These are phyloP conservation scores for Lota lota DNA, from an alignment of 2,113 vertebrate genomes.

Conservation along the genomic window DNA sequence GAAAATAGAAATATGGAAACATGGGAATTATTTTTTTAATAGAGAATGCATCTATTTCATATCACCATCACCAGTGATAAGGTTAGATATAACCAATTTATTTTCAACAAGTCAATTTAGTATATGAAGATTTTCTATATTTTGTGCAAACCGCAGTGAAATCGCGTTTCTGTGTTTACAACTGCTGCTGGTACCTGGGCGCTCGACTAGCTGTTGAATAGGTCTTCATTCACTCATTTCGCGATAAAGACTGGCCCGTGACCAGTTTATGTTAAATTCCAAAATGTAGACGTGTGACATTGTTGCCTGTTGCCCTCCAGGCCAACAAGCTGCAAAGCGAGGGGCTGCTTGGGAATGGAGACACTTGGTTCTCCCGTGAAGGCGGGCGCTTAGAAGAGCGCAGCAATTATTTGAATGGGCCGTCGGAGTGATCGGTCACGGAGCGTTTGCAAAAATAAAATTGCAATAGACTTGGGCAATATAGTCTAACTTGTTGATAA, in stretches of 20 bases:
- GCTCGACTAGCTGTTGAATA: too few species aligned
- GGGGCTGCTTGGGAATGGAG: constrained; percentile 56
- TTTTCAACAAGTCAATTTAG: too few species aligned
- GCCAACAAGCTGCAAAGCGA: constrained; percentile 38
- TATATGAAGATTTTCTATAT: too few species aligned
- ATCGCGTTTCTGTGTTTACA: neutral
- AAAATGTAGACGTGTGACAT: constrained; percentile 45
- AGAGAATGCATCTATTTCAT: too few species aligned
- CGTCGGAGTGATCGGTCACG: constrained; percentile 42
- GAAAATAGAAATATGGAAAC: too few species aligned
- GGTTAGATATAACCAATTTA: too few species aligned
- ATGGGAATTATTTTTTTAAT: too few species aligned
- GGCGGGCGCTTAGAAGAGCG: constrained; percentile 33
- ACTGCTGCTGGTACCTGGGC: too few species aligned
- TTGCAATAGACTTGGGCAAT: neutral
- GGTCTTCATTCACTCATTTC: neutral
- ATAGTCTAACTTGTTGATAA: too few species aligned
- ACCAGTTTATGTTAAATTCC: constrained; percentile 37
- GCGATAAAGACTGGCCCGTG: constrained; percentile 34
- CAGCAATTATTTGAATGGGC: constrained; percentile 48
- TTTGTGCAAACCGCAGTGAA: too few species aligned
- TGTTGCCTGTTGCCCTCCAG: constrained; percentile 28
- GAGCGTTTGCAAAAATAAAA: constrained; percentile 22
- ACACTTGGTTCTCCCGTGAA: constrained; percentile 49
- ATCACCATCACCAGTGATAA: too few species aligned